Percentiles rank a stretch among this genome's conserved stretches.
Evolutionary conservation across 2,797 vertebrate genomes (phyloP).

Genomic region (Acanthurus leucopareius): DNA sequence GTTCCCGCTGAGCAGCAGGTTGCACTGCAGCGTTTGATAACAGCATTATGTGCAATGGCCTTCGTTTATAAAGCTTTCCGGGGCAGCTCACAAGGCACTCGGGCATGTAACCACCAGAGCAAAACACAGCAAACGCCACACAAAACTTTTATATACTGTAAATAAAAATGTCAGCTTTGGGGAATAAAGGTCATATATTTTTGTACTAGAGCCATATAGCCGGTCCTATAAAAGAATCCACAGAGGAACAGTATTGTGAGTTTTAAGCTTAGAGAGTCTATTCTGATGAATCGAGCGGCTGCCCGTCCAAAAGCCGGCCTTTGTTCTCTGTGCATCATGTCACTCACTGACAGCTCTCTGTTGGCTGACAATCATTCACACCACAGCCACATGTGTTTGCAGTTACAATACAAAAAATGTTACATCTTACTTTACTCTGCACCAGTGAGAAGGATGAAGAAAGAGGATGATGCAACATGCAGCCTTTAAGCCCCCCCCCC

Average conservation of each 20-base stretch:
- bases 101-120: background rate
- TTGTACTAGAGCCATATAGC: background rate
- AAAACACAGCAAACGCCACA: background rate
- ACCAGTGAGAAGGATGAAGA: background rate
- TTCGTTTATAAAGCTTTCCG: slow-evolving; percentile 14
- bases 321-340: slow-evolving; percentile 19
- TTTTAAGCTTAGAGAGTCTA: background rate
- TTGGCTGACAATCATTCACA: slow-evolving; percentile 36
- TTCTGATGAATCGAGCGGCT: background rate
- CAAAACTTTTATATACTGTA: background rate
- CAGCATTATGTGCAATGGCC: background rate
- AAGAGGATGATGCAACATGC: no score
- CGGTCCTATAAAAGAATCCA: background rate
- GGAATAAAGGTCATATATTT: slow-evolving; percentile 10
- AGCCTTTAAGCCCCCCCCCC: no score
- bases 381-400: slow-evolving; percentile 40
- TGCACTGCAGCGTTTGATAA: slow-evolving; percentile 8
- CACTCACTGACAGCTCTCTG: slow-evolving; percentile 28
- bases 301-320: background rate
- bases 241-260: background rate
- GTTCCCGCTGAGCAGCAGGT: background rate
- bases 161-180: slow-evolving; percentile 23
- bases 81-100: background rate
- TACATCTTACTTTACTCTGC: slow-evolving; percentile 37
- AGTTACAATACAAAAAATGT: slow-evolving; percentile 43